Percentiles rank a stretch among this genome's conserved stretches.
phyloP scores from a whole-genome alignment of 2,888 invertebrate genomes.

The Embidobia sp. region DNA sequence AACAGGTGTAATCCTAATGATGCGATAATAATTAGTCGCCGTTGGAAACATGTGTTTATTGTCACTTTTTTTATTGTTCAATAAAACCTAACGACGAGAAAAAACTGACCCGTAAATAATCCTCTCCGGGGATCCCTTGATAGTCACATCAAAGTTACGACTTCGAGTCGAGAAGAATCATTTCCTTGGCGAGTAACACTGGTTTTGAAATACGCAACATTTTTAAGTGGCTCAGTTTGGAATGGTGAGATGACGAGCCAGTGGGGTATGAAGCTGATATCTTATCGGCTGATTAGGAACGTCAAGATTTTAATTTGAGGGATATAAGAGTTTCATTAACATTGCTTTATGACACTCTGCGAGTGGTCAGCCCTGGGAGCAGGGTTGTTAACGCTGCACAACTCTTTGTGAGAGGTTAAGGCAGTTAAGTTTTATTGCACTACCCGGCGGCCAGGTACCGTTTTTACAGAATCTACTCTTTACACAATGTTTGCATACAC shows the following conservation, averaged over 20 bases:
- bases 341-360: slow-evolving; percentile 48
- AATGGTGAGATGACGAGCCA: too few species aligned
- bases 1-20: slow-evolving; percentile 71
- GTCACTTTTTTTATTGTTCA: slow-evolving; percentile 50
- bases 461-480: slow-evolving; percentile 76
- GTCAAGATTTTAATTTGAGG: slow-evolving; percentile 14
- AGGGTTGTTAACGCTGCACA: slow-evolving; percentile 70
- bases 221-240: too few species aligned
- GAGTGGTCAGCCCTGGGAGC: slow-evolving; percentile 30
- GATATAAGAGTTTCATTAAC: slow-evolving; percentile 41
- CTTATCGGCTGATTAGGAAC: slow-evolving; percentile 31
- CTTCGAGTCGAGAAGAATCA: slow-evolving; percentile 18
- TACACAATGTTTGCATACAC: slow-evolving; percentile 78
- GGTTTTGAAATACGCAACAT: too few species aligned
- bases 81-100: slow-evolving; percentile 44
- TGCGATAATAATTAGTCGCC: slow-evolving; percentile 74
- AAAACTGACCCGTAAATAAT: slow-evolving; percentile 52
- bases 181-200: slow-evolving; percentile 16
- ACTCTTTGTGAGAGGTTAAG: slow-evolving; percentile 65
- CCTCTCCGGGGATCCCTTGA: slow-evolving; percentile 34
- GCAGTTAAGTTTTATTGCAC: slow-evolving; percentile 79
- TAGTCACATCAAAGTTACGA: slow-evolving; percentile 53
- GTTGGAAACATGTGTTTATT: slow-evolving; percentile 64
- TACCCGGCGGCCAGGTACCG: slow-evolving; percentile 70
- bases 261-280: too few species aligned